Evolutionary conservation across 1,140 invertebrate species (phyloP), one percentile per base, ranked within the genome.

Genomic region (Drosophila fuyamai): DNA sequence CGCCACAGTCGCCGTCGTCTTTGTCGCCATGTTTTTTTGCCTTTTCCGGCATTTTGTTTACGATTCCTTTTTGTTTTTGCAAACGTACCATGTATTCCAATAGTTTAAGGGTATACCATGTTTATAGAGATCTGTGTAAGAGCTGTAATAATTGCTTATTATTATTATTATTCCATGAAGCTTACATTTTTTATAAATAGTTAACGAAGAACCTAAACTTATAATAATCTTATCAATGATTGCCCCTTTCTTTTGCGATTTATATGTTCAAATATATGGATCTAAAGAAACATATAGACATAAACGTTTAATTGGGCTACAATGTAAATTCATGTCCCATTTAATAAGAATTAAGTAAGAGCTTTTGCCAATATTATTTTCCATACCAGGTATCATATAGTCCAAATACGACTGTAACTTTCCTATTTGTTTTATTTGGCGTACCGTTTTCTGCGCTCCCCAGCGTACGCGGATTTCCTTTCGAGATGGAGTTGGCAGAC

Each of bases 1-100:
- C 29, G 29, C 29, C 29, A 32, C 5, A 16, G 61, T 18, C 44
- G 67, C 32, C 40, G 27, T 59, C 53, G 55, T 72, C 71, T 54
- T 75, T 78, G 77, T 81, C 74, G 81, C 82, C 79, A 86, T 88
- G 66, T 84, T 88, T 78, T 68, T 85, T 76, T 75, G 79, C 84
- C 84, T 89, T 88, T 89, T 88, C 84, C 84, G 84, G 84, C 84
- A 89, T 88, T 88, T 88, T 88, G 83, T 84, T 88, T 88, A 89
- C 84, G 73, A 83, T 88, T 88, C 63, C 72, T 48, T 56, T 51
- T 60, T 86, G 68, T 68, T 55, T 41, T 40, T 41, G 9, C 43
- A 0, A n/a, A 14, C 13, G 8, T 27, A 44, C 43, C 38, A 43
- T 36, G 41, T 57, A 41, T 40, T 46, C 3, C 50, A 40, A 5